phyloP scores from a whole-genome alignment of 2,888 invertebrate species.

The Coecobrya sp. region DNA sequence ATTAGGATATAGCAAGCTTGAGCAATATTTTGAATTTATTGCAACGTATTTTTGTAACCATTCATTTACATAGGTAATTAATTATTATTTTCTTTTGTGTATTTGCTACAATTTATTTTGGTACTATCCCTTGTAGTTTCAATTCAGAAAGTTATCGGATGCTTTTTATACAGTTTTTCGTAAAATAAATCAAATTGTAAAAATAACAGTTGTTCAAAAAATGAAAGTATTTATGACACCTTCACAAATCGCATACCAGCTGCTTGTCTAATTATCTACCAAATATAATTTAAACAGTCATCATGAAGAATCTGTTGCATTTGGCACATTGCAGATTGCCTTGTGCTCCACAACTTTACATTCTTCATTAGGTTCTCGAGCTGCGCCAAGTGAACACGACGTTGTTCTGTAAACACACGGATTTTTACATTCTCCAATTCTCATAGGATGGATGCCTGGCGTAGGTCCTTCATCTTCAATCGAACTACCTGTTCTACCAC shows the following conservation, averaged over 20 bases:
- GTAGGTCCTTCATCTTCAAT: not conserved
- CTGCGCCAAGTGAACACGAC: conserved; percentile 23
- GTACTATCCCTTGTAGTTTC: not conserved
- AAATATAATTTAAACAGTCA: not conserved
- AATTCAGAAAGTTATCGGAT: too few relatives aligned
- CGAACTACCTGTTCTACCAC: not conserved
- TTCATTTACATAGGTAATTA: too few relatives aligned
- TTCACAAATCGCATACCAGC: too few relatives aligned
- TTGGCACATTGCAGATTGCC: conserved; percentile 17
- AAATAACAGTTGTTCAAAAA: too few relatives aligned
- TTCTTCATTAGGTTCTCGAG: conserved; percentile 3
- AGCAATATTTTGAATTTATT: not conserved
- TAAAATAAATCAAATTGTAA: too few relatives aligned
- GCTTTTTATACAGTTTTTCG: too few relatives aligned
- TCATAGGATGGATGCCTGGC: not conserved
- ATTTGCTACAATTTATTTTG: not conserved
- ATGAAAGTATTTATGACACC: too few relatives aligned
- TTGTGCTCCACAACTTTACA: conserved; percentile 60
- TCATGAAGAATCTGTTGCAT: not conserved
- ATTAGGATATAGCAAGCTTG: too few relatives aligned
- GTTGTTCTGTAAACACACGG: conserved; percentile 56
- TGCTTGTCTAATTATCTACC: too few relatives aligned
- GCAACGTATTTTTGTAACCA: not conserved
- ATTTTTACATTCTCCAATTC: conserved; percentile 66
- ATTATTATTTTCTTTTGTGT: not conserved